Percentiles rank a stretch among this genome's conserved stretches.
phyloP scores from a whole-genome alignment of 2,113 vertebrate species.

The Crotalus viridis region DNA sequence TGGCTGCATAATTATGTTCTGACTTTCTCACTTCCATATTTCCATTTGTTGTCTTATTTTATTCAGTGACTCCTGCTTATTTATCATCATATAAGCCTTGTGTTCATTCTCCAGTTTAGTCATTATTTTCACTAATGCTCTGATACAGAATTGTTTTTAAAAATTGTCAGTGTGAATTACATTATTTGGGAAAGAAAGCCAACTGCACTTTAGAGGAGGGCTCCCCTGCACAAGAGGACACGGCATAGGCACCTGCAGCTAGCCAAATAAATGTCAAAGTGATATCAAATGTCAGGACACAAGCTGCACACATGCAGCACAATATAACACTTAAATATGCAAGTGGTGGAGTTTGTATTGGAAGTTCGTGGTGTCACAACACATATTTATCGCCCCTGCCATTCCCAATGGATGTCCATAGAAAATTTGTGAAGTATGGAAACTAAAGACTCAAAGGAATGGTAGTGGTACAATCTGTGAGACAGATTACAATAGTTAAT shows the following conservation, averaged over 20 bases:
- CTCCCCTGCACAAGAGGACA: constrained; percentile 64
- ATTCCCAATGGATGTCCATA: neutral
- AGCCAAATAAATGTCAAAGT: constrained; percentile 57
- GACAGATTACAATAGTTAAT: constrained; percentile 29
- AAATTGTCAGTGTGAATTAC: constrained; percentile 32
- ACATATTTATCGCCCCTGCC: neutral
- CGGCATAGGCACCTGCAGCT: constrained; percentile 53
- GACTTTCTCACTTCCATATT: constrained; percentile 26
- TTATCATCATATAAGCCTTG: constrained; percentile 56
- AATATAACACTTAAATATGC: neutral
- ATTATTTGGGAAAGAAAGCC: constrained; percentile 33
- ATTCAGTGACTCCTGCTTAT: constrained; percentile 29
- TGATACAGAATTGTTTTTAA: constrained; percentile 52
- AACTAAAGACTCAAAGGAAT: neutral
- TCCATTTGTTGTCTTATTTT: constrained; percentile 33
- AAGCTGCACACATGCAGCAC: neutral
- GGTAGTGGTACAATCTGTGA: constrained; percentile 55
- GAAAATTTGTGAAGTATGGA: neutral
- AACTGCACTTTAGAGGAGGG: constrained; percentile 56
- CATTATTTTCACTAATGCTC: constrained; percentile 67
- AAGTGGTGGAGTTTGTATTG: neutral
- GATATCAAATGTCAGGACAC: neutral
- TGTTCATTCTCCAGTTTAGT: constrained; percentile 54
- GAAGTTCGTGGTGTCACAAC: neutral
- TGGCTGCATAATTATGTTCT: constrained; percentile 26